Base-by-base conservation (phyloP, 2,888 invertebrate species). In the Drosophila mayaguana region DNA sequence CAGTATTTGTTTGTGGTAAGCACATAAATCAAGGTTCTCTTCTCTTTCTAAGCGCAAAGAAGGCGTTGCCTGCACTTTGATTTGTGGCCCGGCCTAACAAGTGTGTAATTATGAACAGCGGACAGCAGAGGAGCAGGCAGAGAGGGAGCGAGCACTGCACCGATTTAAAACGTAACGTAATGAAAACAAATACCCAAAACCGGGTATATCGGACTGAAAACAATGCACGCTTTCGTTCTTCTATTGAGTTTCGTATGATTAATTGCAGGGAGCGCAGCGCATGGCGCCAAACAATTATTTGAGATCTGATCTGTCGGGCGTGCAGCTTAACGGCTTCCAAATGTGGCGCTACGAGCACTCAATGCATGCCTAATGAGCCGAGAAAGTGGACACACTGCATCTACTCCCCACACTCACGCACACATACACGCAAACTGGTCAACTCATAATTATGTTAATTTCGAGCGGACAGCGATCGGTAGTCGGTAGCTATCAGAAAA, bases 391-490 rank as follows among this genome's bases (percentile, higher is more conserved):
- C 72, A 68, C 36, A 48, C 60, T 40, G 63, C 77, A 25, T 25
- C 46, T 9, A 36, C 55, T 20, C 42, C 48, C 25, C 45, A 8
- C 46, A 4, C 40, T 28, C 40, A 7, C 32, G 22, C 46, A 25
- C 9, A 12, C 12, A 32, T 12, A 12, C 32, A 18, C 53, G 3
- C 14, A n/a, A 22, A 20, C 56, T 18, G 53, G n/a, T 50, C 71
- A 51, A 54, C 77, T 80, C 82, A 89, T 91, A 91, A 90, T 91
- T 91, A 91, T 91, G 91, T 84, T 88, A 91, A 91, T 91, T 88
- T 82, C 45, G 20, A 62, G 45, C 34, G 54, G 61, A 70, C 54
- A 28, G 40, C 55, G 42, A 83, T 81, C 54, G 54, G 54, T 40
- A 54, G 54, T 54, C 54, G 70, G 88, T 82, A 83, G 83, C 54